Base-by-base conservation (phyloP, 2,888 invertebrate species). In the Clepsis dumicolana region DNA sequence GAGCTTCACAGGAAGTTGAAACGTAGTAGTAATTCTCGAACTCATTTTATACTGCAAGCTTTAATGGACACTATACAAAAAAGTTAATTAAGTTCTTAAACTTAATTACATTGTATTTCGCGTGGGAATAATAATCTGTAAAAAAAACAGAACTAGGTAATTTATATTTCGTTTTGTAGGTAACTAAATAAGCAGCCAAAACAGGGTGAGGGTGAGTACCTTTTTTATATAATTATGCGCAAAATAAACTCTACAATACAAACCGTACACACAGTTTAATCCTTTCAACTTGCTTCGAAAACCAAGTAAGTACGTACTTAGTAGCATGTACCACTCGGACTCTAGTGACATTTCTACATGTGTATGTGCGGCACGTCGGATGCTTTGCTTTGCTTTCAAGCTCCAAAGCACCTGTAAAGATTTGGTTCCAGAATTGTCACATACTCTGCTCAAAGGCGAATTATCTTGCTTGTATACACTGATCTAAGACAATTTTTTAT, bases 381-480 rank as follows among this genome's bases (percentile, higher is more conserved):
- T 79, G 79, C 79, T 77, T 74, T 74, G 73, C 70, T 73, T 75
- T 74, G 74, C 72, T 75, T 74, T 72, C 67, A 71, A 72, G 69
- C 66, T 72, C 75, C 41, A 41, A 41, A 44, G 8, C 41, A 18
- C 67, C 72, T 73, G 75, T 74, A 64, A 71, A 79, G 80, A 83
- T 82, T 75, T 74, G 68, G 70, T 72, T 65, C 56, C 50, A 50
- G 29, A 24, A 66, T 70, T 67, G 62, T 72, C 72, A 73, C 66
- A 72, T 71, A 61, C 56, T 16, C 24, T 48, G 16, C 24, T 48
- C 12, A 4, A 4, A 16, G 18, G 16, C 35, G 62, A 62, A 56
- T 56, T 56, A 67, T 62, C 53, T 25, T 18, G 44, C 18, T 25
- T 32, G 10, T 35, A 44, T n/a, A 61, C 14, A 35, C 35, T 41